Base-by-base conservation (phyloP, 1,140 invertebrate genomes). In the Bombus confusus region DNA sequence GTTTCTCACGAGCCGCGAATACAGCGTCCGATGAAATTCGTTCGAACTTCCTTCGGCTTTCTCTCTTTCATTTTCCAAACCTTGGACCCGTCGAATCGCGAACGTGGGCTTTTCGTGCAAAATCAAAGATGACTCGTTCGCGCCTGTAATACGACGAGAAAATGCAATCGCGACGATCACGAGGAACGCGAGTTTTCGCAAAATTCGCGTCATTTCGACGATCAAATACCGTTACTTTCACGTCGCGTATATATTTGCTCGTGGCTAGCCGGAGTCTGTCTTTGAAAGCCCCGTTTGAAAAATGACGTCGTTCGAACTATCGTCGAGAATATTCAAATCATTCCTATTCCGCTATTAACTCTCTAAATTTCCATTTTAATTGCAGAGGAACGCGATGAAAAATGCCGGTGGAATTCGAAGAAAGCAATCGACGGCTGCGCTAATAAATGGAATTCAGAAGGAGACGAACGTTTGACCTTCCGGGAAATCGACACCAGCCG, bases 401-500 rank as follows among this genome's bases (percentile, higher is more conserved):
- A 39, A 78, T 41, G 52, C 28, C 22, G 41, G 22, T 13, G 13
- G 39, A 75, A 59, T 83, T 76, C 66, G 39, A 28, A 66, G 66
- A 47, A 57, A 73, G 22, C 73, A 34, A 66, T 83, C 64, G 80
- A n/a, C 18, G 31, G n/a, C 18, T 9, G 39, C 39, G 76, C 57
- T 85, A 80, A 80, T 80, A 85, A 75, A 85, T 74, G 69, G 62
- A 85, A 85, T 80, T 69, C 71, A 75, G 6, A 1, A 22, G 37
- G 39, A 47, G 64, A 59, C 39, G 78, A 82, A 57, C 84, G 77
- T 88, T 80, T 86, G 87, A 89, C 88, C 87, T 82, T 76, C 66
- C 85, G 87, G 82, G 80, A 89, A 89, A 89, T 89, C 85, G 88
- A 89, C 88, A 89, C 85, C 85, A 71, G 84, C 84, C 76, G 80